Conservation (phyloP, 1,140 invertebrate genomes). For the Ctenoplectra terminalis region DNA sequence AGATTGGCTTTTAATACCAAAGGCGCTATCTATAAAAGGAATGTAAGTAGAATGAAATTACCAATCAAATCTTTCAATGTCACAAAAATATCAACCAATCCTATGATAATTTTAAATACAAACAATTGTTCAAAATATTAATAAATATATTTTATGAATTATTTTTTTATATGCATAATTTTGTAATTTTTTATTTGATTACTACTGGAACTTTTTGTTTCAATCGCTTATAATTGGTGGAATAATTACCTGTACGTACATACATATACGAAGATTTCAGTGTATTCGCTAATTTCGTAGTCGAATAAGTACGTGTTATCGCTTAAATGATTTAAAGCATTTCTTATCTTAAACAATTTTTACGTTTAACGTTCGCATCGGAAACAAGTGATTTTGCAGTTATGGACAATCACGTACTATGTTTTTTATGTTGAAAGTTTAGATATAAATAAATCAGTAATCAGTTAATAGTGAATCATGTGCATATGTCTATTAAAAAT, state of each 20-base stretch:
- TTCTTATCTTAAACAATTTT: conserved; percentile 57
- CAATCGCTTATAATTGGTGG: conserved; percentile 5
- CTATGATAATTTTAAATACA: neutral
- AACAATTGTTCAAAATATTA: neutral
- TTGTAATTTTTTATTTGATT: neutral
- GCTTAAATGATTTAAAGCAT: conserved; percentile 54
- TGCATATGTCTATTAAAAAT: neutral
- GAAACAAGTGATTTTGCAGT: conserved; percentile 22
- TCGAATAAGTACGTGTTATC: conserved; percentile 50
- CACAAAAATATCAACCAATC: neutral
- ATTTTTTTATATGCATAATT: neutral
- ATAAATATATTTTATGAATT: neutral
- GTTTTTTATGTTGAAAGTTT: neutral
- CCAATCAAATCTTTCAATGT: neutral
- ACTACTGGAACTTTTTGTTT: neutral
- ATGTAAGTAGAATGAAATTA: conserved; percentile 16
- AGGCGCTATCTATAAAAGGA: conserved; percentile 20
- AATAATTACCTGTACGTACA: conserved; percentile 5
- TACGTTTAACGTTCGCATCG: conserved; percentile 28
- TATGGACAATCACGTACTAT: neutral
- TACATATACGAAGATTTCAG: conserved; percentile 25
- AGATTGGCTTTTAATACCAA: neutral
- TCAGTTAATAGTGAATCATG: conserved; percentile 15
- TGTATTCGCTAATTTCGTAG: conserved; percentile 16
- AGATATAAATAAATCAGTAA: conserved; percentile 16